phyloP scores from a whole-genome alignment of 2,888 invertebrate species.

The Aproaerema taeniolella region DNA sequence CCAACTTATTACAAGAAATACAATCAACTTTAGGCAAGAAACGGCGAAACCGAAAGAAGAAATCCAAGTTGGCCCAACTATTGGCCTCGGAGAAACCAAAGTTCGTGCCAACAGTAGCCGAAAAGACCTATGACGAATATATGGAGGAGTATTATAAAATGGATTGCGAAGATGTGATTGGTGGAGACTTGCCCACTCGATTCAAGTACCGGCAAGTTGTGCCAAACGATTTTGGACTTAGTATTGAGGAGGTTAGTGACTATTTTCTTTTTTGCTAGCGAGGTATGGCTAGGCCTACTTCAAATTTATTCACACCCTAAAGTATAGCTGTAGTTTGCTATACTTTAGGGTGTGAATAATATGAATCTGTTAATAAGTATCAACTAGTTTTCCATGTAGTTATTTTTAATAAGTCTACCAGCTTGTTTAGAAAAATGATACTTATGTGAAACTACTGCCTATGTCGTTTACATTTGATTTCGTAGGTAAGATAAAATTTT shows the following conservation, averaged over 20 bases:
- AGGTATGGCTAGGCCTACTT: too few species aligned
- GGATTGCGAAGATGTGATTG: conserved; percentile 97
- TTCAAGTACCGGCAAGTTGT: conserved; percentile 95
- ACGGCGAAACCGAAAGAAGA: conserved; percentile 77
- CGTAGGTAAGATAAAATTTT: too few species aligned
- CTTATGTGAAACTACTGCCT: too few species aligned
- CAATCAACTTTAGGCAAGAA: conserved; percentile 76
- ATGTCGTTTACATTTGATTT: too few species aligned
- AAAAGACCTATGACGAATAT: conserved; percentile 88
- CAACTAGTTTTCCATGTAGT: neutral
- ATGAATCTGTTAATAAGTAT: too few species aligned
- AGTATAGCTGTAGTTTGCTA: too few species aligned
- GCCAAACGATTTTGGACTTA: conserved; percentile 94
- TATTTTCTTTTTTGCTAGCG: too few species aligned
- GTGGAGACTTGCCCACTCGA: conserved; percentile 91
- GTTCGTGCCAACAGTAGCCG: conserved; percentile 84
- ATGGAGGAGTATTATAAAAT: conserved; percentile 96
- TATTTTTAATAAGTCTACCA: too few species aligned
- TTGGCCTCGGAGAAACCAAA: conserved; percentile 87
- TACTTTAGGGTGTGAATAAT: too few species aligned
- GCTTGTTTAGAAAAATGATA: too few species aligned
- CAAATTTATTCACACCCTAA: too few species aligned
- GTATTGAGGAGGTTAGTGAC: conserved; percentile 89
- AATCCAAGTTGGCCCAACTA: conserved; percentile 86
- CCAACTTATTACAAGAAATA: conserved; percentile 75